Base-by-base conservation (phyloP, 1,140 invertebrate genomes). In the Ceratosolen solmsi region DNA sequence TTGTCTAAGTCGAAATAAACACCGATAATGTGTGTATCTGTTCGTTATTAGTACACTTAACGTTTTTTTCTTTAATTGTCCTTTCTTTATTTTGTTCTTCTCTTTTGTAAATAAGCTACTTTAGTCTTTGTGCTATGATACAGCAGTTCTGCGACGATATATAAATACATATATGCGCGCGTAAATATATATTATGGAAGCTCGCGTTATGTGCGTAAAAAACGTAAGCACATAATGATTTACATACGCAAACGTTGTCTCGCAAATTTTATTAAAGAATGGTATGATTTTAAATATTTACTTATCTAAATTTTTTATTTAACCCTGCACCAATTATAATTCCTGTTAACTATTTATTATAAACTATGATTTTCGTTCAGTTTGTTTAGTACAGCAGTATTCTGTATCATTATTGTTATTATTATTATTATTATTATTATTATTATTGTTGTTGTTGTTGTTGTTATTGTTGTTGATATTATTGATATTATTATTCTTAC, bases 281-380 rank as follows among this genome's bases (percentile, higher is more conserved):
- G 84, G 74, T 87, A 87, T 84, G 85, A 88, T 87, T 86, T 87
- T 84, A 87, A 68, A 63, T 85, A 41, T 75, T 82, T 88, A 85
- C 68, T 41, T 82, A 85, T 82, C 70, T 63, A 3, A 41, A 79
- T 60, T 41, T 75, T 77, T 70, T 79, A n/a, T 49, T 51, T n/a
- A n/a, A 3, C 41, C 51, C 70, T 41, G 9, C 4, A 27, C 54
- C 33, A 65, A 60, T 54, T 46, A 54, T 22, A 58, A 63, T 15
- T 49, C 20, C 63, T 27, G 27, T 80, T 22, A n/a, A n/a, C n/a
- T n/a, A n/a, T n/a, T n/a, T n/a, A n/a, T n/a, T n/a, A n/a, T n/a
- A n/a, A n/a, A n/a, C n/a, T n/a, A n/a, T n/a, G n/a, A n/a, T n/a
- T n/a, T n/a, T n/a, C n/a, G n/a, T n/a, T n/a, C n/a, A n/a, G n/a